Evolutionary conservation across 92 coral and sea anemone species (phyloP).

Genomic region (Montipora capitata): DNA sequence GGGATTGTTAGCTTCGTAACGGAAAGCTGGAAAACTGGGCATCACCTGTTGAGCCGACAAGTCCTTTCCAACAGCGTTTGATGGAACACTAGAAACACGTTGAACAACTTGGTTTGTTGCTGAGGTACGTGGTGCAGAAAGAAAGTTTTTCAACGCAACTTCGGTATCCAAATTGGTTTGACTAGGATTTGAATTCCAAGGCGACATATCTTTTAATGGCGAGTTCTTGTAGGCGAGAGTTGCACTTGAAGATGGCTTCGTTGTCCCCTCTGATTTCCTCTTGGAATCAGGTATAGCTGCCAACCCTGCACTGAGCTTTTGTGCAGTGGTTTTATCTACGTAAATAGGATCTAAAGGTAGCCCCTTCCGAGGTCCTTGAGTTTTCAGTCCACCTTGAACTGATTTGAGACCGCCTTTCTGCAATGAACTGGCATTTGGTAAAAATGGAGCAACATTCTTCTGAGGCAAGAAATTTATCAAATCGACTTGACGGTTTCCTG

Average conservation of each 20-base stretch:
- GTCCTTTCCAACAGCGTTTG: neutral
- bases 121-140: slow-evolving; percentile 29
- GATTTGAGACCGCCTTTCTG: neutral
- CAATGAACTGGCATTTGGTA: neutral
- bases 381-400: neutral
- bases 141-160: slow-evolving; percentile 29
- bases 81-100: neutral
- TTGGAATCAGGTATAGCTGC: neutral
- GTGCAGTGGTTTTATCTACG: slow-evolving; percentile 28
- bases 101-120: slow-evolving; percentile 4
- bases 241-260: neutral
- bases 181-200: neutral
- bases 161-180: slow-evolving; percentile 18
- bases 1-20: slow-evolving; percentile 22
- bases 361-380: neutral
- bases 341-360: neutral
- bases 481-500: neutral
- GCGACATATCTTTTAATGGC: neutral
- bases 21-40: slow-evolving; percentile 55
- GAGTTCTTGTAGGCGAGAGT: neutral
- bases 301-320: slow-evolving; percentile 8
- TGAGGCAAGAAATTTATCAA: neutral
- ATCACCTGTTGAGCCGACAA: slow-evolving; percentile 16
- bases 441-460: neutral
- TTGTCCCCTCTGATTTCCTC: neutral